These are phyloP conservation scores for Greenwoodochromis staneri DNA, from an alignment of 2,113 vertebrate species.

Conservation along the genomic window DNA sequence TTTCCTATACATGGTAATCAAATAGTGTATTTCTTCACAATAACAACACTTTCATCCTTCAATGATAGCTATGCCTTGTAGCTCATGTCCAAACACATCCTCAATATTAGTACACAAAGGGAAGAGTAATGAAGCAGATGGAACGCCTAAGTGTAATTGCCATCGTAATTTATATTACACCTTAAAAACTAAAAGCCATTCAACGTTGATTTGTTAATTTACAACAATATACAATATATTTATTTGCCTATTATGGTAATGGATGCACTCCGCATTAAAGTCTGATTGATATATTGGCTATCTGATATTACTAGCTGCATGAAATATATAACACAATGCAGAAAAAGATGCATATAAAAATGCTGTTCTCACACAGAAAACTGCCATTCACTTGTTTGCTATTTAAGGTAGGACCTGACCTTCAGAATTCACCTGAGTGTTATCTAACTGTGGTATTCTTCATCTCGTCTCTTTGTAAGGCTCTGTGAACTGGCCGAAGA, in stretches of 20 bases:
- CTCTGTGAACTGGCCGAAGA: neutral
- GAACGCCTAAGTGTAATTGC: slow-evolving; percentile 33
- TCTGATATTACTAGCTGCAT: neutral
- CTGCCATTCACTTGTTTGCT: neutral
- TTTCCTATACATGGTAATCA: neutral
- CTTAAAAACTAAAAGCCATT: neutral
- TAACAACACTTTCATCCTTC: slow-evolving; percentile 1
- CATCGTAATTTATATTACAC: neutral
- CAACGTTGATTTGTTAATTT: neutral
- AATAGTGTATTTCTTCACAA: neutral
- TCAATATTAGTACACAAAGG: slow-evolving; percentile 9
- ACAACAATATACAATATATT: neutral
- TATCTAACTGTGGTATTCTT: neutral
- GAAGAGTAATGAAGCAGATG: slow-evolving; percentile 1
- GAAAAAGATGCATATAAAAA: neutral
- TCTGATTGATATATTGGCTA: neutral
- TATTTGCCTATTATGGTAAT: neutral
- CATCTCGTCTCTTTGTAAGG: neutral
- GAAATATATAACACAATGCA: neutral
- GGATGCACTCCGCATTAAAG: neutral
- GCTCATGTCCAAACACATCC: slow-evolving; percentile 12
- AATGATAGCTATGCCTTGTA: neutral
- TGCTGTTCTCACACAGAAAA: neutral
- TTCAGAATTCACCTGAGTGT: neutral
- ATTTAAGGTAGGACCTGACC: neutral